A percentile compares a stretch with the other conserved stretches of the same genome.
Conservation (phyloP, 2,113 vertebrate species). For the Mobula birostris region DNA sequence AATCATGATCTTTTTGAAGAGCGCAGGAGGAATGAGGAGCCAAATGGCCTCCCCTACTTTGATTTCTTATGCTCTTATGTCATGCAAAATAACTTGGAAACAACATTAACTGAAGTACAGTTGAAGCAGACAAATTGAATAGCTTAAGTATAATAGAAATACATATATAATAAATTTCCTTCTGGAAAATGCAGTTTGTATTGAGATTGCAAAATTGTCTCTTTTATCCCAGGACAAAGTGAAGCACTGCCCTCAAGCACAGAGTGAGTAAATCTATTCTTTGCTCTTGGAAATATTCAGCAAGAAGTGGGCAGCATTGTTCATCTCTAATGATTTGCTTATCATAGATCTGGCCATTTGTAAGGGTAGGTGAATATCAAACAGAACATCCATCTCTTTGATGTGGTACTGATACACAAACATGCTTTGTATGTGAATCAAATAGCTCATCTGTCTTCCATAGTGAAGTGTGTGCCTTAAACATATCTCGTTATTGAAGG, state of each 20-base stretch:
- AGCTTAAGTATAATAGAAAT: neutral
- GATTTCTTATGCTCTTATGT: no score
- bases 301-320: neutral
- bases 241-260: neutral
- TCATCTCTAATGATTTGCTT: slow-evolving; percentile 11
- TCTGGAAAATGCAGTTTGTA: neutral
- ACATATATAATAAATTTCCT: neutral
- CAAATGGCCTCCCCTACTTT: no score
- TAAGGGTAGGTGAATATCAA: slow-evolving; percentile 50
- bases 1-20: no score
- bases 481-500: neutral
- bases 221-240: neutral
- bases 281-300: neutral
- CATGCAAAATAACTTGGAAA: neutral
- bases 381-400: slow-evolving; percentile 48
- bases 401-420: slow-evolving; percentile 49
- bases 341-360: slow-evolving; percentile 28
- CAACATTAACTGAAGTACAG: neutral
- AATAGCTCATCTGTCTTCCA: slow-evolving; percentile 19
- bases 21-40: no score
- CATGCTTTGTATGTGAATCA: slow-evolving; percentile 35
- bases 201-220: neutral
- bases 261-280: neutral
- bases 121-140: neutral
- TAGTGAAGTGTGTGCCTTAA: slow-evolving; percentile 6